Base-by-base conservation (phyloP, 1,140 invertebrate genomes). In the Trichogramma pretiosum region DNA sequence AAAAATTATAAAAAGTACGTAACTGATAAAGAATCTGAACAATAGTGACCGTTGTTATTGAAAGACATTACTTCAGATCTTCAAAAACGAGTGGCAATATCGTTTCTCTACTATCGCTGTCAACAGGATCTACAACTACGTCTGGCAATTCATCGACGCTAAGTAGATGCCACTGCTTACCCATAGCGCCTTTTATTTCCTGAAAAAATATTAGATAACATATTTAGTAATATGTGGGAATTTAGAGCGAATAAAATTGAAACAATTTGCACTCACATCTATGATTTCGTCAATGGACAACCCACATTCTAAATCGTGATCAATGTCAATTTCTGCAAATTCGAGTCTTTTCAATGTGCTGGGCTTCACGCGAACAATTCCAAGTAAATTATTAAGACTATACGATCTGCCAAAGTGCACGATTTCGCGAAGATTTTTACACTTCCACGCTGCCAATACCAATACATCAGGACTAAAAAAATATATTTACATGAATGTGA, bases 361-460 rank as follows among this genome's bases (percentile, higher is more conserved):
- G 17, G 77, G 78, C 33, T 83, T 70, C 7, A 87, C 69, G 38
- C 84, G 67, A 30, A 80, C 77, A 37, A 87, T 83, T 19, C 81
- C 83, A 18, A 86, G 70, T 18, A 86, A 59, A 66, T 85, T 80
- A 52, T 83, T 72, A 49, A 75, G 73, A 44, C 63, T 70, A 59
- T 83, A 79, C 54, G 77, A 74, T 55, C 82, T 80, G 33, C 82
- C 81, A 71, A 68, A 54, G 60, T 69, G 61, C 37, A 84, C 78
- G 19, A 89, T 67, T 59, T 85, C 77, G 50, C 75, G 65, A 11
- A 89, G 73, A 39, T 79, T 75, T 33, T 68, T 72, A 61, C 85
- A 88, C 40, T 78, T 75, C 86, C 86, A 89, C 10, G 85, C 79
- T 55, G 83, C 66, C 72, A 88, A 80, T 3, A 89, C 77, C 49